A percentile compares a stretch with the other conserved stretches of the same genome.
Conservation (phyloP, 2,797 vertebrate genomes). For the Brotula barbata region DNA sequence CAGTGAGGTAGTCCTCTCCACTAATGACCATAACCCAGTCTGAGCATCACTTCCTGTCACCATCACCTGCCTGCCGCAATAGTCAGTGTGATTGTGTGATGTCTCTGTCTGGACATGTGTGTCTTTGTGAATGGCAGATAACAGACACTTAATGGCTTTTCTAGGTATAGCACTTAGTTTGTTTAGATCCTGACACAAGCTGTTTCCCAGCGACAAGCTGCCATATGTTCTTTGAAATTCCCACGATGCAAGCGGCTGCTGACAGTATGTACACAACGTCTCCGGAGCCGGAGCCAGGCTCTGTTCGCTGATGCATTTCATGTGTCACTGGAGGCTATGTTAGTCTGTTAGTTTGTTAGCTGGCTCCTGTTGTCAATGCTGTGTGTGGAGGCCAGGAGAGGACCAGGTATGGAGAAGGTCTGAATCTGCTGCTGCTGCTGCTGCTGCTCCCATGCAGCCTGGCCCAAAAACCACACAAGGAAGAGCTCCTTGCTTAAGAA, state of each 20-base stretch:
- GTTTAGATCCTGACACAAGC: conserved; percentile 58
- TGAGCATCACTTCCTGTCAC: conserved; percentile 29
- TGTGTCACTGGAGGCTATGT: conserved; percentile 55
- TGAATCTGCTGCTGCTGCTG: conserved; percentile 52
- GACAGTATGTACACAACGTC: conserved; percentile 64
- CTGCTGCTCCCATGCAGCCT: conserved; percentile 11
- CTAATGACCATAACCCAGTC: conserved; percentile 37
- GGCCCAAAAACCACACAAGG: conserved; percentile 9
- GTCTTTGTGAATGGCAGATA: conserved; percentile 44
- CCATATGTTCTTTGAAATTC: conserved; percentile 70
- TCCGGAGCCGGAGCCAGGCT: conserved; percentile 52
- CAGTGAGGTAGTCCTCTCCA: conserved; percentile 14
- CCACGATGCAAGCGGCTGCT: conserved; percentile 59
- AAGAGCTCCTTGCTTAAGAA: conserved; percentile 12
- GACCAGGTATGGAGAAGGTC: conserved; percentile 48
- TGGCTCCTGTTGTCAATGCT: conserved; percentile 51
- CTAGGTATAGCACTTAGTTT: conserved; percentile 47
- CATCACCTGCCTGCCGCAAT: conserved; percentile 36
- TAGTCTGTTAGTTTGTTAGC: conserved; percentile 58
- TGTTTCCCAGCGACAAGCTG: conserved; percentile 64
- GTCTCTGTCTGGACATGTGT: conserved; percentile 27
- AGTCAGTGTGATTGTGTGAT: conserved; percentile 36
- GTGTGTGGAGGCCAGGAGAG: conserved; percentile 32
- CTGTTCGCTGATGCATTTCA: conserved; percentile 62
- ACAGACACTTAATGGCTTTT: conserved; percentile 46